Base-by-base conservation (phyloP, 2,888 invertebrate genomes). In the Zootermopsis nevadensis region DNA sequence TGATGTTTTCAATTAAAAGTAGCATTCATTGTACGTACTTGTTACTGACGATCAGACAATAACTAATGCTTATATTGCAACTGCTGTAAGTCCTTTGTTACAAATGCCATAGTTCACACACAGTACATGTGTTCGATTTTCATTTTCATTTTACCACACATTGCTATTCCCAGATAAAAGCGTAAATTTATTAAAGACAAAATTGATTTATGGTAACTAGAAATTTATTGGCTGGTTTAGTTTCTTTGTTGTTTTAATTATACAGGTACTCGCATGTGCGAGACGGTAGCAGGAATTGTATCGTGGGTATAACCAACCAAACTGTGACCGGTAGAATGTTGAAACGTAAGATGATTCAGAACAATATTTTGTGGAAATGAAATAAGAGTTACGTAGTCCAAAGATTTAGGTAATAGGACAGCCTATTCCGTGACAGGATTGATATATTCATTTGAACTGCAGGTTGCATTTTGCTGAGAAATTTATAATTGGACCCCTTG, bases 241-340 rank as follows among this genome's bases (percentile, higher is more conserved):
- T 38, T 74, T 74, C 24, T 74, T 74, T 74, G n/a, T 74, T 22
- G 74, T 24, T 74, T 2, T n/a, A 74, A 74, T 38, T 74, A 38
- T 38, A 38, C 22, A 38, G 38, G 74, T 33, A 74, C 74, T 38
- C n/a, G 6, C 33, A 48, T 19, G 48, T n/a, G 15, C 48, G 19
- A 48, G 15, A 19, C 48, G 15, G 48, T 19, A 15, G 48, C 15
- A 48, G 19, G 15, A 48, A 19, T 48, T 1, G 19, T 12, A 48
- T 48, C 19, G 19, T 15, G 0, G 15, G 48, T n/a, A 19, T 48
- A 48, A 48, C 3, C 19, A 48, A 48, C 19, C 48, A 48, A 15
- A 48, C 15, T 48, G 48, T 48, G 48, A 15, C 15, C 48, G 1
- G 3, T 15, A 48, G 48, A 19, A 48, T 3, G 48, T 19, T 48